Percentiles rank a stretch among this genome's conserved stretches.
Evolutionary conservation across 2,113 vertebrate species (phyloP).

Genomic region (Psettodes erumei): DNA sequence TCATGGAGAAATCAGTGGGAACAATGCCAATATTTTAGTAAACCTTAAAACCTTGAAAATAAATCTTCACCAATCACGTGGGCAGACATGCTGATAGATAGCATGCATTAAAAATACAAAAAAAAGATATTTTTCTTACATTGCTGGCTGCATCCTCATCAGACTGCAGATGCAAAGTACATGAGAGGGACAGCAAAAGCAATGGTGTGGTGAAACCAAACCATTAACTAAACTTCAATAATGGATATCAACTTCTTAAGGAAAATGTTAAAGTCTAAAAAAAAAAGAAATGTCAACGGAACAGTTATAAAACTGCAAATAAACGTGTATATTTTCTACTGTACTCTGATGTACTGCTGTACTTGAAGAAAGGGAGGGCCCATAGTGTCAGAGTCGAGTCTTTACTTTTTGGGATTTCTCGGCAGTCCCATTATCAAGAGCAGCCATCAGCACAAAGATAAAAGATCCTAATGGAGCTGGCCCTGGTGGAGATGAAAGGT

Average conservation of each 20-base stretch:
- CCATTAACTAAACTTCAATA: background rate
- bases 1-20: conserved; percentile 60
- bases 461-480: conserved; percentile 82
- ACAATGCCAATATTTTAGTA: conserved; percentile 73
- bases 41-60: conserved; percentile 56
- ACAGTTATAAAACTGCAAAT: conserved; percentile 25
- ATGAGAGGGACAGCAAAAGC: background rate
- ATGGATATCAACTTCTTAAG: conserved; percentile 17
- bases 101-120: conserved; percentile 14
- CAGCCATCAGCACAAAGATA: conserved; percentile 84
- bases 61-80: conserved; percentile 26
- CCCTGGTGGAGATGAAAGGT: conserved; percentile 84
- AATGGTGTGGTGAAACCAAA: conserved; percentile 26
- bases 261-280: conserved; percentile 6
- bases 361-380: conserved; percentile 65
- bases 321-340: conserved; percentile 34
- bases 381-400: conserved; percentile 75
- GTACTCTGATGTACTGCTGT: conserved; percentile 54
- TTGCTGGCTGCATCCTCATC: conserved; percentile 9
- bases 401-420: conserved; percentile 83
- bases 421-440: conserved; percentile 81
- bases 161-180: background rate
- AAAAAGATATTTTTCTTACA: conserved; percentile 5
- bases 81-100: conserved; percentile 14
- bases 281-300: background rate